These are phyloP conservation scores for Polietes domitor DNA, from an alignment of 2,888 invertebrate species.

Conservation along the genomic window DNA sequence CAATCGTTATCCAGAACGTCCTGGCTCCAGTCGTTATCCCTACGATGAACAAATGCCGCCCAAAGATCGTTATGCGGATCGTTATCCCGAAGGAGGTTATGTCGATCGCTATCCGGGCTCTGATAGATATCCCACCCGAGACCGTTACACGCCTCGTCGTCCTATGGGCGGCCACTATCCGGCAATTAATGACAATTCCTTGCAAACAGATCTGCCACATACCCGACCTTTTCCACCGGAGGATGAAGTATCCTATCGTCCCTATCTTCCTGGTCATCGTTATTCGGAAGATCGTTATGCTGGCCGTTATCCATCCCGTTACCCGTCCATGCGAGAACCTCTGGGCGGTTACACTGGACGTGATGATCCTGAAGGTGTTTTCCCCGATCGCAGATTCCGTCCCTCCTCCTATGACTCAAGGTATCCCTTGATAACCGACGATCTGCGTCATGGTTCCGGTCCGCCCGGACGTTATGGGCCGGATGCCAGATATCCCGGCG, in stretches of 20 bases:
- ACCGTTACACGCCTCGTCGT: constrained; percentile 73
- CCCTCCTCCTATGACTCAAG: constrained; percentile 79
- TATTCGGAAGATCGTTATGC: constrained; percentile 77
- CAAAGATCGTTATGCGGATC: constrained; percentile 71
- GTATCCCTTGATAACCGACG: constrained; percentile 75
- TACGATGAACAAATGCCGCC: constrained; percentile 70
- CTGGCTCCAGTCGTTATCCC: constrained; percentile 67
- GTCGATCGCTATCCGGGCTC: constrained; percentile 71
- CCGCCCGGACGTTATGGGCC: constrained; percentile 69
- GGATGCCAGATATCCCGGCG: constrained; percentile 75
- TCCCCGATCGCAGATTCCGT: constrained; percentile 80
- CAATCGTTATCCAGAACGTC: constrained; percentile 66
- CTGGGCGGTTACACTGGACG: constrained; percentile 77
- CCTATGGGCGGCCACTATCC: constrained; percentile 74
- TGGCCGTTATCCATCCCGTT: constrained; percentile 74
- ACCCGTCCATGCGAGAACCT: constrained; percentile 70
- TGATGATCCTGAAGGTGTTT: constrained; percentile 79
- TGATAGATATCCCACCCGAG: constrained; percentile 70
- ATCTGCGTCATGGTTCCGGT: constrained; percentile 64
- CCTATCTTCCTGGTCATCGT: constrained; percentile 73
- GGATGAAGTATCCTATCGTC: constrained; percentile 75
- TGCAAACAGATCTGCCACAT: constrained; percentile 80
- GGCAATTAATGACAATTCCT: constrained; percentile 74
- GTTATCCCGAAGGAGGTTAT: constrained; percentile 68
- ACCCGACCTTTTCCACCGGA: constrained; percentile 77